These are phyloP conservation scores for Oceanites oceanicus DNA, from an alignment of 2,113 vertebrate species.

Conservation along the genomic window DNA sequence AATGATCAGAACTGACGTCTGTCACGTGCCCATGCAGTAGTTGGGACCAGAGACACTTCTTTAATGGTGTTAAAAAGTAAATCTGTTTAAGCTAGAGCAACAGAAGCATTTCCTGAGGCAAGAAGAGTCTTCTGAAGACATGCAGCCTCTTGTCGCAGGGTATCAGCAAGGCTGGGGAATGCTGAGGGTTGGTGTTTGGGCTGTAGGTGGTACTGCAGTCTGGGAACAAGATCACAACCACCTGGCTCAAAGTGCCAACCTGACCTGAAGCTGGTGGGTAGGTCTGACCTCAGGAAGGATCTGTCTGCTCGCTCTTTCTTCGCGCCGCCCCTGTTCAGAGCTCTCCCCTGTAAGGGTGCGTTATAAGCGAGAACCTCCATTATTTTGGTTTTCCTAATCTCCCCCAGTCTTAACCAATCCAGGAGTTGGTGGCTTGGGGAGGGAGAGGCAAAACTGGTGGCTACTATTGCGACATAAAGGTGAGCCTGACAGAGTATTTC, in stretches of 20 bases:
- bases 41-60: neutral
- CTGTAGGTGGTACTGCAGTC: rapidly evolving
- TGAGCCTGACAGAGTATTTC: neutral
- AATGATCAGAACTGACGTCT: neutral
- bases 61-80: neutral
- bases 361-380: neutral
- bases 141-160: neutral
- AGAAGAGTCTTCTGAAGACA: neutral
- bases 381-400: neutral
- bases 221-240: neutral
- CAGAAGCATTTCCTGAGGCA: neutral
- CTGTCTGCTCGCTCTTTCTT: neutral
- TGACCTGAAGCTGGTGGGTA: neutral
- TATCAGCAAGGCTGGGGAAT: neutral
- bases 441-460: neutral
- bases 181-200: neutral
- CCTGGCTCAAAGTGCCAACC: rapidly evolving
- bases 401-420: neutral
- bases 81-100: neutral
- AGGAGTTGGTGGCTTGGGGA: neutral
- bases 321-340: rapidly evolving
- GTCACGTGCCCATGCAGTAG: neutral
- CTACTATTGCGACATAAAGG: neutral
- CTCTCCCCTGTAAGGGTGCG: neutral
- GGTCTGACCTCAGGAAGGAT: neutral